Percentiles rank a stretch among this genome's conserved stretches.
phyloP scores from a whole-genome alignment of 2,113 vertebrate species.

The Peromyscus californicus region DNA sequence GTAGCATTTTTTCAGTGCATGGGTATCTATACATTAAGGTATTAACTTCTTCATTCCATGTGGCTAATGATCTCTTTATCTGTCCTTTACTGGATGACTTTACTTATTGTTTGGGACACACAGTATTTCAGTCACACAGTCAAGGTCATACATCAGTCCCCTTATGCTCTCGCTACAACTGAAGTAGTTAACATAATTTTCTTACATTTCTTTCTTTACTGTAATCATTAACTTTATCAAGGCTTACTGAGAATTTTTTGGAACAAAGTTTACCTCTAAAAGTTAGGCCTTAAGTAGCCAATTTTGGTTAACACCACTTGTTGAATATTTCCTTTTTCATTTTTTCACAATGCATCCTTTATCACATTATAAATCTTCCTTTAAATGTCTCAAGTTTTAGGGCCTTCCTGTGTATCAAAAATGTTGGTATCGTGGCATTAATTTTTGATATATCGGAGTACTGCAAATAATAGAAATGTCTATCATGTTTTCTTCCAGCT shows the following conservation, averaged over 20 bases:
- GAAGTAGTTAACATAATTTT: background rate
- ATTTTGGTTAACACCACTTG: background rate
- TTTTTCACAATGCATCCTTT: background rate
- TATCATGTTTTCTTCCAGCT: background rate
- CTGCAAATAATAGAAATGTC: background rate
- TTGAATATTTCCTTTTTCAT: background rate
- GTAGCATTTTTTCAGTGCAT: rapidly evolving
- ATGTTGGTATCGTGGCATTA: constrained; percentile 6
- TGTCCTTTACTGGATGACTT: background rate
- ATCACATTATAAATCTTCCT: background rate
- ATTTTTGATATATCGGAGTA: constrained; percentile 2
- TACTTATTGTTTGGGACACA: background rate
- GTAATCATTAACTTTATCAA: background rate
- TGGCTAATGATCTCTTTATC: background rate
- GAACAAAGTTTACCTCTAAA: background rate
- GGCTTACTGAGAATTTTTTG: background rate
- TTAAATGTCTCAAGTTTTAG: background rate
- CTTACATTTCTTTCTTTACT: background rate
- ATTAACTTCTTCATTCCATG: background rate
- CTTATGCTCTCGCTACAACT: background rate
- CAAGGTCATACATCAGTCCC: too few relatives aligned
- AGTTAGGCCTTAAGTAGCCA: background rate
- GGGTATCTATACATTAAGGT: background rate
- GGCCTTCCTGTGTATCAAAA: background rate
- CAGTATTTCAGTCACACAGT: background rate